Conservation (phyloP, 2,113 vertebrate genomes). For the Phainopepla nitens region DNA sequence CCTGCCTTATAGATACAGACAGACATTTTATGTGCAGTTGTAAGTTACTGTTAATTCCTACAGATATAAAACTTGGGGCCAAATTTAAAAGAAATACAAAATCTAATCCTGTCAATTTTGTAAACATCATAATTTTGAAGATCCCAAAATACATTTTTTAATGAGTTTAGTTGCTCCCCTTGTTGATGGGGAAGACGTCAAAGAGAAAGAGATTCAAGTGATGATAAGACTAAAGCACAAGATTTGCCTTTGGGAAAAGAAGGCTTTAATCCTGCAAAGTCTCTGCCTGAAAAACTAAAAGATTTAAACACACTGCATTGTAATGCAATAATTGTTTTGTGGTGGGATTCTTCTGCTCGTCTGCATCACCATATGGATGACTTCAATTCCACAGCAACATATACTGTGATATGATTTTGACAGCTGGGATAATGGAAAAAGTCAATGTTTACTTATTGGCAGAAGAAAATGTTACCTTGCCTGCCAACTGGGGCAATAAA, state of each 20-base stretch:
- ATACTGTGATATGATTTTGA: constrained; percentile 16
- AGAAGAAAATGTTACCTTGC: constrained; percentile 36
- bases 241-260: neutral
- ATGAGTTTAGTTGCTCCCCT: neutral
- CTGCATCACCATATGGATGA: constrained; percentile 40
- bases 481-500: constrained; percentile 47
- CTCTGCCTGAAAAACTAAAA: neutral
- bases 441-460: constrained; percentile 48
- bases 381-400: constrained; percentile 24
- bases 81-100: neutral
- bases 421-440: constrained; percentile 40
- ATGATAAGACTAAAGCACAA: neutral
- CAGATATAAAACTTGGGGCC: neutral
- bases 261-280: neutral
- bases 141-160: neutral
- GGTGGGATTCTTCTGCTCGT: neutral
- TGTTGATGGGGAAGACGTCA: neutral
- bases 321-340: neutral
- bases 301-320: neutral
- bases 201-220: neutral
- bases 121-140: neutral
- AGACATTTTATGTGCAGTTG: neutral
- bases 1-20: neutral
- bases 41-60: neutral
- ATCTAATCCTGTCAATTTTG: neutral